These are phyloP conservation scores for Bombus consobrinus DNA, from an alignment of 1,140 invertebrate genomes.

Conservation along the genomic window DNA sequence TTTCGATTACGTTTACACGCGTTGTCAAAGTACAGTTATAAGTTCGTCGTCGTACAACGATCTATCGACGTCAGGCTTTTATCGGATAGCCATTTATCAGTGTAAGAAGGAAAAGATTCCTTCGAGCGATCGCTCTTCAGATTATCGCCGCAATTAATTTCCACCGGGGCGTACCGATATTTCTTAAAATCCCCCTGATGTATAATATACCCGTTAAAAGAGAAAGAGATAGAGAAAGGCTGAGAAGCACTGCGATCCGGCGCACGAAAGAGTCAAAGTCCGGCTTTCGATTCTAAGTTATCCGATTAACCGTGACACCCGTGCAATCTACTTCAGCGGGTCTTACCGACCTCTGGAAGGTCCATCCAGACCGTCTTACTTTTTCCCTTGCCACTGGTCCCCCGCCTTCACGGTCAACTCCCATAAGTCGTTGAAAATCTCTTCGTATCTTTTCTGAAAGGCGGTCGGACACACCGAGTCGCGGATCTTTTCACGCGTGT, in stretches of 20 bases:
- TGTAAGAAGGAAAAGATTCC: conserved; percentile 28
- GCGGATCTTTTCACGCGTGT: conserved; percentile 61
- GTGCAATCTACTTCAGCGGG: conserved; percentile 70
- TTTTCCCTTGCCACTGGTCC: conserved; percentile 2
- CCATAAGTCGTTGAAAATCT: conserved; percentile 66
- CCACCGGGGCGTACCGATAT: background rate
- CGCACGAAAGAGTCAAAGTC: conserved; percentile 68
- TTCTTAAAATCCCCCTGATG: background rate
- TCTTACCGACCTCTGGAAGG: conserved; percentile 54
- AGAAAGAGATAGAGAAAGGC: background rate
- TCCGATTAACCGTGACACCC: conserved; percentile 77
- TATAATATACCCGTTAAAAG: background rate
- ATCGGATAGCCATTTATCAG: conserved; percentile 16
- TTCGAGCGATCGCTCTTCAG: conserved; percentile 15
- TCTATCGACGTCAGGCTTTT: conserved; percentile 24
- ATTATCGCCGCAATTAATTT: conserved; percentile 53
- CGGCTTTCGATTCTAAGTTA: conserved; percentile 72
- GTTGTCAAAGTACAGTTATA: conserved; percentile 12
- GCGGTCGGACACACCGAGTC: conserved; percentile 49
- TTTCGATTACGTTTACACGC: conserved; percentile 11
- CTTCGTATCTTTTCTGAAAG: conserved; percentile 57
- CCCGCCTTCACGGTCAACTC: conserved; percentile 34
- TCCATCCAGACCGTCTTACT: conserved; percentile 43
- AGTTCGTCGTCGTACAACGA: conserved; percentile 10
- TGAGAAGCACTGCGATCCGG: conserved; percentile 37